A percentile compares a stretch with the other conserved stretches of the same genome.
phyloP scores from a whole-genome alignment of 2,797 vertebrate species.

The Cetoscarus ocellatus region DNA sequence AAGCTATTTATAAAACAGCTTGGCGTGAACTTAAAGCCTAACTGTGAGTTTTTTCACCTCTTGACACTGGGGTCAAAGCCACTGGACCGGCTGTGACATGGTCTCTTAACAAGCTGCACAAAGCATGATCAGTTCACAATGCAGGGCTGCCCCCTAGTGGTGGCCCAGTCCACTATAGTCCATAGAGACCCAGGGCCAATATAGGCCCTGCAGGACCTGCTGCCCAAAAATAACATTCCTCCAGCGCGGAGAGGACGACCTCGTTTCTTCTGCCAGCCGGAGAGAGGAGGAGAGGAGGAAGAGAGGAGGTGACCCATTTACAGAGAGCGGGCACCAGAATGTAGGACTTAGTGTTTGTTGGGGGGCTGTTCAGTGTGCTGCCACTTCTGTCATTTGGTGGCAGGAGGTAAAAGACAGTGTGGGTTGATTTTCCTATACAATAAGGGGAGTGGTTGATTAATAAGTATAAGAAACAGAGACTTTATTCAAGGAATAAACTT shows the following conservation, averaged over 20 bases:
- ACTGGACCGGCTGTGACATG: conserved; percentile 19
- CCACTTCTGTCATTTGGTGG: conserved; percentile 23
- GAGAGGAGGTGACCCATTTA: conserved; percentile 82
- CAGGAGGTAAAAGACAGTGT: conserved; percentile 35
- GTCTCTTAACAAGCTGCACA: conserved; percentile 7
- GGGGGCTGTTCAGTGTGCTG: conserved; percentile 45
- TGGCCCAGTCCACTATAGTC: conserved; percentile 76
- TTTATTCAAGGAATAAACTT: conserved; percentile 11
- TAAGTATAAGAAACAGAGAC: conserved; percentile 19
- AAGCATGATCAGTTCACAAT: conserved; percentile 8
- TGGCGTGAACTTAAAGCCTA: background rate
- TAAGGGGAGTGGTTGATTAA: conserved; percentile 3
- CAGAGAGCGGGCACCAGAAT: conserved; percentile 72
- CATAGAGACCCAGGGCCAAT: conserved; percentile 83
- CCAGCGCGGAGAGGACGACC: conserved; percentile 84
- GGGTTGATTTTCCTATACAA: background rate
- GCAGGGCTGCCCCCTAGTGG: conserved; percentile 71
- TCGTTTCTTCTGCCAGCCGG: conserved; percentile 85
- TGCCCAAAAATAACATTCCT: conserved; percentile 88
- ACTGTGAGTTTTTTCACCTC: conserved; percentile 2
- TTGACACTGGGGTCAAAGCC: conserved; percentile 10
- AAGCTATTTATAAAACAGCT: background rate
- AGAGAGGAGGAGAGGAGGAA: conserved; percentile 72
- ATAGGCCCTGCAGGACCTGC: conserved; percentile 86
- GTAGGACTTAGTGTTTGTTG: conserved; percentile 72